Evolutionary conservation across 1,140 invertebrate species (phyloP), one percentile per base, ranked within the genome.

Genomic region (Parapsyche elsis): DNA sequence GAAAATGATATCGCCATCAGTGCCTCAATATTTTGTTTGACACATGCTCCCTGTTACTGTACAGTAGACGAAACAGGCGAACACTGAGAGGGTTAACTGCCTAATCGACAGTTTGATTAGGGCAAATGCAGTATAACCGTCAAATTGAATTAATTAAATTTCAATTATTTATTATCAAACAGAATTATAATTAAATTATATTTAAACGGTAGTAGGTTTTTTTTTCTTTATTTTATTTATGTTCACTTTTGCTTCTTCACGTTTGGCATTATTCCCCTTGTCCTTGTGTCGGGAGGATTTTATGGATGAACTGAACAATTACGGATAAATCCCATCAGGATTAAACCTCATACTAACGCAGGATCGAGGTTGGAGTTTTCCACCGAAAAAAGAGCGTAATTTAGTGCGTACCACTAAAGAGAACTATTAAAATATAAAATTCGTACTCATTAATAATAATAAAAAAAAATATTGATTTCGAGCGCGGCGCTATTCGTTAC

Each of bases 11-110:
- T 80, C 74, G 73, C 71, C 79, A 74, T 61, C 57, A 80, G 53
- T 75, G 71, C 79, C 64, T 80, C 79, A 70, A 80, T 80, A 80
- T 80, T 80, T 80, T 75, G 73, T 75, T 76, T 74, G 73, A 75
- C 75, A 77, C 75, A 77, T 77, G 75, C 75, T 77, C 26, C 59
- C 24, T 9, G 44, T 26, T 46, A 26, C n/a, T 10, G 74, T 23
- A 74, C 23, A 71, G 38, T 26, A 38, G 21, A 24, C 53, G 73
- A 73, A 38, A 38, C 23, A 14, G 24, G 38, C 59, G 10, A 38
- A 71, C 26, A 67, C 71, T 21, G 71, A 46, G 45, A n/a, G 71
- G 67, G 71, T 53, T 73, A 45, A 45, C 38, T 73, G 38, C 38
- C 23, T 46, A 73, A 46, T 38, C 38, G 71, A 19, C 16, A 9